These are phyloP conservation scores for Limnephilus marmoratus DNA, from an alignment of 2,888 invertebrate genomes.

Conservation along the genomic window DNA sequence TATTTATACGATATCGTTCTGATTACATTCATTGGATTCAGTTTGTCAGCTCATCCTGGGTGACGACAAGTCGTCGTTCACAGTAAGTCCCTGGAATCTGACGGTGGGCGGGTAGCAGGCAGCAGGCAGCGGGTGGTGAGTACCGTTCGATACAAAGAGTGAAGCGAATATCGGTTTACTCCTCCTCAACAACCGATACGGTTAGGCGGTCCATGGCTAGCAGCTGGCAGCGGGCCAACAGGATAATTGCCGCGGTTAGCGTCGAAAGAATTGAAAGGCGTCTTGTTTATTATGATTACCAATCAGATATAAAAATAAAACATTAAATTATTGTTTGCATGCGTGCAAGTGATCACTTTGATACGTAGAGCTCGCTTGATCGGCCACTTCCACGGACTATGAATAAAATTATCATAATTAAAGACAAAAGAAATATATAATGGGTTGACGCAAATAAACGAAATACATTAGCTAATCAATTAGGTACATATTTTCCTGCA, in stretches of 20 bases:
- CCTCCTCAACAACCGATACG: constrained; percentile 54
- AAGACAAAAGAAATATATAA: background rate
- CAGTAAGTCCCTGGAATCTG: constrained; percentile 33
- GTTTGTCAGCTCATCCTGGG: background rate
- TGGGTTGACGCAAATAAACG: background rate
- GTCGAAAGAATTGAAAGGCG: constrained; percentile 40
- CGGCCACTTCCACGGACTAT: background rate
- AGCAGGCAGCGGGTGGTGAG: constrained; percentile 16
- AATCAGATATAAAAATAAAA: background rate
- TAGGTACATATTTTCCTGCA: background rate
- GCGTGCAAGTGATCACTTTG: background rate
- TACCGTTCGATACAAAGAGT: constrained; percentile 48
- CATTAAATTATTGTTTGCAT: background rate
- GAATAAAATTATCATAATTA: background rate
- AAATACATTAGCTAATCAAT: background rate
- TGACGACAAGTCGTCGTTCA: background rate
- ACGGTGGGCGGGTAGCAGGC: constrained; percentile 51
- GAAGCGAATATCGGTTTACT: constrained; percentile 42
- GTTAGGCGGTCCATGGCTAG: constrained; percentile 23
- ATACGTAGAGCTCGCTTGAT: background rate
- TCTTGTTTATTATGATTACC: constrained; percentile 28
- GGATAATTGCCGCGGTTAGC: constrained; percentile 27
- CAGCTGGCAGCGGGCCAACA: constrained; percentile 18
- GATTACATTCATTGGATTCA: background rate
- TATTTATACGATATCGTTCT: background rate